Evolutionary conservation across 2,113 vertebrate species (phyloP).

Genomic region (Hemibagrus wyckioides): DNA sequence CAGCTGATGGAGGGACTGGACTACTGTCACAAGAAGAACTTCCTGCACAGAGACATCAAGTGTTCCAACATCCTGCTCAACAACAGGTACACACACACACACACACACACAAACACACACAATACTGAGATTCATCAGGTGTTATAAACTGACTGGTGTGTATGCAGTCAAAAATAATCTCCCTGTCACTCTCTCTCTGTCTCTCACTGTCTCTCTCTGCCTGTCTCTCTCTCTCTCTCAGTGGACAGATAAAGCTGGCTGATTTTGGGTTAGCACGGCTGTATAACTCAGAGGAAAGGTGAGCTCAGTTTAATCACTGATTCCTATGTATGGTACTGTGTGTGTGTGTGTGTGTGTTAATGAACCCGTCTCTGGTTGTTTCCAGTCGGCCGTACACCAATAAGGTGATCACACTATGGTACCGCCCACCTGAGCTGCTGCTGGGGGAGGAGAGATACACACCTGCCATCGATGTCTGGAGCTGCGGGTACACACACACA

Average conservation of each 20-base stretch:
- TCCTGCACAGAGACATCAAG: constrained; percentile 96
- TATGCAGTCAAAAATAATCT: neutral
- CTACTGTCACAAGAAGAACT: constrained; percentile 99
- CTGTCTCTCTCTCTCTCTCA: constrained; percentile 59
- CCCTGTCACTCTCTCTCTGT: neutral
- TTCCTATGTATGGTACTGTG: neutral
- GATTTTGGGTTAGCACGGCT: constrained; percentile 61
- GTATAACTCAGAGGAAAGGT: constrained; percentile 45
- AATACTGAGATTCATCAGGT: neutral
- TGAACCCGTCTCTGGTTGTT: neutral
- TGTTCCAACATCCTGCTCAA: constrained; percentile 98
- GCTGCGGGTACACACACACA: constrained; percentile 86
- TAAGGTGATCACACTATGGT: constrained; percentile 99
- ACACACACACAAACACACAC: neutral
- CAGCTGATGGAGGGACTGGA: constrained; percentile 98
- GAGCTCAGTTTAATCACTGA: neutral
- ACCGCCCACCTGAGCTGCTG: constrained; percentile 94
- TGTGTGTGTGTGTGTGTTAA: neutral
- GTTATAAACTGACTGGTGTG: neutral
- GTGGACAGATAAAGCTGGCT: constrained; percentile 88
- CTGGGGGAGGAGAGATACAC: constrained; percentile 95
- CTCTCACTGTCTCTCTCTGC: neutral
- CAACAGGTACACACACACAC: constrained; percentile 80
- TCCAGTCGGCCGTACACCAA: constrained; percentile 97
- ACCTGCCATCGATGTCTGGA: constrained; percentile 99